phyloP scores from a whole-genome alignment of 1,140 invertebrate genomes.

The Ridgeia piscesae region DNA sequence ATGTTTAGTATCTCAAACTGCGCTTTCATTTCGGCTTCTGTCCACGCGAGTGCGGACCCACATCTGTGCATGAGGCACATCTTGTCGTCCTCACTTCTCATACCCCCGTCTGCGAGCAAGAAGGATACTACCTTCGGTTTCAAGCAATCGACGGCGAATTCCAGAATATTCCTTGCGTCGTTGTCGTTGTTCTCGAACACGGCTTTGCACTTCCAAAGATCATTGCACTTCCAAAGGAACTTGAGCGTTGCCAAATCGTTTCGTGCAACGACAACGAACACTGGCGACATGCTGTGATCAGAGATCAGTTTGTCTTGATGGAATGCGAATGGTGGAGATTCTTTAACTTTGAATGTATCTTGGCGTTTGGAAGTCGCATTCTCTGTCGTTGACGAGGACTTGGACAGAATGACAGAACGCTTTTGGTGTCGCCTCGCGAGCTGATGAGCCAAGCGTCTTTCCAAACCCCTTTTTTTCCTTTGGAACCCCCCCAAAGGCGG shows the following conservation, averaged over 20 bases:
- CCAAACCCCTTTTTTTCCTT: too few relatives aligned
- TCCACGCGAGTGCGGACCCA: not conserved
- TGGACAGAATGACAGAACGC: not conserved
- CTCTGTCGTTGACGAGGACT: not conserved
- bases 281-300: not conserved
- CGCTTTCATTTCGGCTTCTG: not conserved
- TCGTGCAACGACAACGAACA: not conserved
- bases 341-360: not conserved
- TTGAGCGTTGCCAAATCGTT: not conserved
- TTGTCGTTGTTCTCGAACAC: not conserved
- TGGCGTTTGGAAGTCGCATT: not conserved
- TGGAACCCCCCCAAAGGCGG: too few relatives aligned
- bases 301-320: not conserved
- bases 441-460: not conserved
- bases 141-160: not conserved
- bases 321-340: not conserved
- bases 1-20: not conserved
- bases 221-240: not conserved
- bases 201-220: not conserved
- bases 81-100: not conserved
- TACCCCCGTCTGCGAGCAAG: not conserved
- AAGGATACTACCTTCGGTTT: not conserved
- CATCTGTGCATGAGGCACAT: not conserved
- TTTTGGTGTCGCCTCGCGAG: not conserved
- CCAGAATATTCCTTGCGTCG: not conserved